Base-by-base conservation (phyloP, 2,797 vertebrate genomes). In the Cygnus olor region DNA sequence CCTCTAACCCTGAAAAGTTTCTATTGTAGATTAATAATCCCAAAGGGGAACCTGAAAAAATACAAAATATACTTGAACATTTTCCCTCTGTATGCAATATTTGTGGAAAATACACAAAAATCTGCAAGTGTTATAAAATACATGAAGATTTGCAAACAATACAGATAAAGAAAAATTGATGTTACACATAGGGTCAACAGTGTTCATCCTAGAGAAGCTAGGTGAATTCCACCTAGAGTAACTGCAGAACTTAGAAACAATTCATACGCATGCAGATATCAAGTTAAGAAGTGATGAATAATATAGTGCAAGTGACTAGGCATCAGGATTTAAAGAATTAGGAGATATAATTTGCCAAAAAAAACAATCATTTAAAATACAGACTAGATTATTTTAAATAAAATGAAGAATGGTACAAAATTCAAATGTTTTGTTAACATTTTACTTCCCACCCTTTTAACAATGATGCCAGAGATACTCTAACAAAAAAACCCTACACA, bases 231-330 rank as follows among this genome's bases (percentile, higher is more conserved):
- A 53, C 36, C 28, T 38, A 6, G 0, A 73, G 8, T 57, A 90
- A 82, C 6, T 11, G 21, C 11, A 81, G 56, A 86, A 81, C 30
- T 45, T 80, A 60, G 60, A 84, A 47, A 70, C 21, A 83, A 69
- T 83, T 63, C 24, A 93, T 77, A 81, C 22, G n/a, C 14, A 87
- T 14, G 27, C 45, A 70, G 56, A 24, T 44, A 80, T 0, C 9
- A 83, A 72, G 24, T 40, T 42, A 63, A 54, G 72, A 95, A 81
- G 30, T 78, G 42, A 30, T 88, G 58, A 73, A 60, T 17, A 73
- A 24, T 17, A 68, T 34, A 83, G 80, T 2, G 11, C 4, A 45
- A 1, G 9, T 36, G 54, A 91, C 34, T 65, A 57, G 65, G 60
- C 0, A 2, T 7, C 5, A 93, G 70, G 60, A 82, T 20, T 44